phyloP scores from a whole-genome alignment of 64 coral and sea anemone genomes.

The Orbicella faveolata region DNA sequence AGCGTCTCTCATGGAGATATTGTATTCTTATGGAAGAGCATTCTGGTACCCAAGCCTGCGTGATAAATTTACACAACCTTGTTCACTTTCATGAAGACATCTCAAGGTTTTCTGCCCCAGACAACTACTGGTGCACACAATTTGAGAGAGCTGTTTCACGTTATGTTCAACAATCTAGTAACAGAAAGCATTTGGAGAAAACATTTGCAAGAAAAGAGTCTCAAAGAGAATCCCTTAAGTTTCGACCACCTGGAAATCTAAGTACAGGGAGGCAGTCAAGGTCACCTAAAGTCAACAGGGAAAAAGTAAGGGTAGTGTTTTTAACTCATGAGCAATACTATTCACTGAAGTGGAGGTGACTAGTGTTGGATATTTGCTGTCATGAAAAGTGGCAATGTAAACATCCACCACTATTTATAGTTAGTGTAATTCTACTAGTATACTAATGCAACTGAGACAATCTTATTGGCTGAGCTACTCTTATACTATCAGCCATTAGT shows the following conservation, averaged over 20 bases:
- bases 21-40: constrained; percentile 48
- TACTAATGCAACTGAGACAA: too few species aligned
- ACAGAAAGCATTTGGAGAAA: constrained; percentile 42
- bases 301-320: constrained; percentile 57
- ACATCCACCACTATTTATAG: too few species aligned
- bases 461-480: too few species aligned
- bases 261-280: constrained; percentile 41
- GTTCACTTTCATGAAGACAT: constrained; percentile 44
- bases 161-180: constrained; percentile 35
- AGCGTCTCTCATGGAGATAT: constrained; percentile 28
- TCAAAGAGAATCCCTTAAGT: constrained; percentile 19
- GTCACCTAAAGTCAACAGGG: constrained; percentile 49
- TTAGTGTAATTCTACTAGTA: too few species aligned
- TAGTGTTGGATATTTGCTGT: too few species aligned
- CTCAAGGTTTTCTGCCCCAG: constrained; percentile 39
- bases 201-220: constrained; percentile 40
- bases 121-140: constrained; percentile 49
- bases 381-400: too few species aligned
- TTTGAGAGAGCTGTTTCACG: constrained; percentile 48
- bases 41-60: constrained; percentile 36
- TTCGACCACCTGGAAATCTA: constrained; percentile 27
- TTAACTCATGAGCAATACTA: constrained; percentile 6
- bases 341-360: too few species aligned
- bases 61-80: constrained; percentile 46
- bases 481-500: too few species aligned